phyloP scores from a whole-genome alignment of 37 sponge, comb jelly and placozoan genomes.

The Ephydatia muelleri region DNA sequence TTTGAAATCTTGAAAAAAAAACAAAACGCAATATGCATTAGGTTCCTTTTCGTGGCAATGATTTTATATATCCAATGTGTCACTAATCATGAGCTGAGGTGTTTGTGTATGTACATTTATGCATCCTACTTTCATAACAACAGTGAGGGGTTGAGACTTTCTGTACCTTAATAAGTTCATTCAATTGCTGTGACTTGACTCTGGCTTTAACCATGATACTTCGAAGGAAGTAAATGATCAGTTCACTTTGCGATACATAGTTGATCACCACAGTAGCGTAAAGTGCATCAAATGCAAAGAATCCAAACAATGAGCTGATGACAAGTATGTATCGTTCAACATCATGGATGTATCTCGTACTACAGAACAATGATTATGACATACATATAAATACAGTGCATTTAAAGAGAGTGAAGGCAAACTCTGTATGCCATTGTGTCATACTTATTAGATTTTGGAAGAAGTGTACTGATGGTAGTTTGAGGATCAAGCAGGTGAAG shows the following conservation, averaged over 20 bases:
- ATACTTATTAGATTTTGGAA: neutral
- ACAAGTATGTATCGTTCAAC: slow-evolving; percentile 35
- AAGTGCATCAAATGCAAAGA: slow-evolving; percentile 70
- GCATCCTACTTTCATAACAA: too few species aligned
- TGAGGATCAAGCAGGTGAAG: slow-evolving; percentile 29
- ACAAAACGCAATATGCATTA: too few species aligned
- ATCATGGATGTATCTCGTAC: neutral
- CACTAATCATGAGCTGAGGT: too few species aligned
- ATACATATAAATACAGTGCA: too few species aligned
- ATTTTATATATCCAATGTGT: too few species aligned
- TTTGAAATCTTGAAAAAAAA: too few species aligned
- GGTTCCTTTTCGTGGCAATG: too few species aligned
- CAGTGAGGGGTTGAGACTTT: too few species aligned
- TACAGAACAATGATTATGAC: neutral
- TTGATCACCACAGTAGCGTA: slow-evolving; percentile 75
- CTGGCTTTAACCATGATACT: slow-evolving; percentile 46
- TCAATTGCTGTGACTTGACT: slow-evolving; percentile 45
- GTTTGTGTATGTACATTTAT: too few species aligned
- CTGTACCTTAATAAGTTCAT: slow-evolving; percentile 58
- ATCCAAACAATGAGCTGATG: slow-evolving; percentile 43
- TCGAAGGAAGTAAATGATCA: slow-evolving; percentile 49
- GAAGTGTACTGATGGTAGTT: slow-evolving; percentile 16
- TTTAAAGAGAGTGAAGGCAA: too few species aligned
- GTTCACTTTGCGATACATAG: slow-evolving; percentile 69
- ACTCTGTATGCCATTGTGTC: too few species aligned